Evolutionary conservation across 2,113 vertebrate species (phyloP).

Genomic region (Phalacrocorax brasilianus): DNA sequence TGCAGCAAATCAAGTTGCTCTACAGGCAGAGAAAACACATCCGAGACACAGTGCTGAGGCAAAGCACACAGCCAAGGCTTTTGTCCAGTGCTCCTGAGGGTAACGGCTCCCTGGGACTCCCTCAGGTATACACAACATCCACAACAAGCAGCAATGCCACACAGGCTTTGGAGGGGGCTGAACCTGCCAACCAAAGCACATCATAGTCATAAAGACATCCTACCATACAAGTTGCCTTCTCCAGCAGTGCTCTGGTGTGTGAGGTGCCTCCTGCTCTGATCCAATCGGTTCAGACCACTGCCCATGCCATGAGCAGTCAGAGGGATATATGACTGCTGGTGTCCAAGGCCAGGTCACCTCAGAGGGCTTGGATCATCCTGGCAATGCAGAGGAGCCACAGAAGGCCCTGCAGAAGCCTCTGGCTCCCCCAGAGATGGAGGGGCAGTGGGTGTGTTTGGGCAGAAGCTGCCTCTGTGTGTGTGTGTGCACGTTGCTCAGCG

Average conservation of each 20-base stretch:
- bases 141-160: neutral
- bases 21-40: neutral
- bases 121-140: fast-evolving
- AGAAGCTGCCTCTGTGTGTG: neutral
- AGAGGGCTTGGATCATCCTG: neutral
- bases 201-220: neutral
- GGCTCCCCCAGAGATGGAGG: neutral
- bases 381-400: neutral
- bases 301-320: fast-evolving
- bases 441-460: neutral
- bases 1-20: constrained; percentile 63
- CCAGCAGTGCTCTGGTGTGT: fast-evolving
- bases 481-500: neutral
- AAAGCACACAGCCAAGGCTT: neutral
- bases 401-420: neutral
- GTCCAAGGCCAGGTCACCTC: neutral
- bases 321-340: fast-evolving
- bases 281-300: neutral
- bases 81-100: neutral
- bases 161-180: neutral
- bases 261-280: neutral
- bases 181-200: neutral
- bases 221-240: neutral
- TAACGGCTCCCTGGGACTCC: neutral
- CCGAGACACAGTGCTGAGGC: neutral